Base-by-base conservation (phyloP, 2,888 invertebrate genomes). In the Myopa testacea region DNA sequence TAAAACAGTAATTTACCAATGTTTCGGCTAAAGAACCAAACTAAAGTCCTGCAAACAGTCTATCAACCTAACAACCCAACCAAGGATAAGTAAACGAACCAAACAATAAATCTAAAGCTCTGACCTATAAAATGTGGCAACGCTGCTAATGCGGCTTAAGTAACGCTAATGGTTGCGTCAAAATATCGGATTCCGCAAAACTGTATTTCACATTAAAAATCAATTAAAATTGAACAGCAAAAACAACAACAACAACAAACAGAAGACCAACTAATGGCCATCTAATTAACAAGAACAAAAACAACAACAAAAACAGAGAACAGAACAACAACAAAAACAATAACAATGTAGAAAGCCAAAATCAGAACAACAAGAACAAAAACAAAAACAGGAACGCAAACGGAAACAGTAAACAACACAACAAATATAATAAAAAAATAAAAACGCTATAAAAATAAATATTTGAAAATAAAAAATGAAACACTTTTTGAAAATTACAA, bases 211-310 rank as follows among this genome's bases (percentile, higher is more conserved):
- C 71, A 71, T 37, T 1, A 55, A 70, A 70, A 70, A 26, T 60
- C 71, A 60, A 71, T 71, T 71, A 71, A 71, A 71, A 50, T 37
- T 8, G 58, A 58, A 10, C 6, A 45, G 10, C 7, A 45, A 45
- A 8, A 45, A 45, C 45, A 45, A 10, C 6, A 45, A 45, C 45
- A 45, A 45, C 6, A 45, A 45, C 45, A 6, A 45, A 10, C 45
- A 45, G 10, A 6, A 45, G 10, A 45, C 6, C 45, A 63, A 63
- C 14, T 6, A 14, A 10, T 52, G 8, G 8, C 52, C 52, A 52
- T 52, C 14, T 52, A 52, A 52, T 52, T 2, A 45, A 1, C 7
- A 45, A 45, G 6, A 45, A 45, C 45, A 45, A 10, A 45, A 45
- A 45, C 45, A 45, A 10, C 1, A 45, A 45, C 45, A 10, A 10